Evolutionary conservation across 2,113 vertebrate genomes (phyloP), one percentile per base, ranked within the genome.

Genomic region (Columba janthina): DNA sequence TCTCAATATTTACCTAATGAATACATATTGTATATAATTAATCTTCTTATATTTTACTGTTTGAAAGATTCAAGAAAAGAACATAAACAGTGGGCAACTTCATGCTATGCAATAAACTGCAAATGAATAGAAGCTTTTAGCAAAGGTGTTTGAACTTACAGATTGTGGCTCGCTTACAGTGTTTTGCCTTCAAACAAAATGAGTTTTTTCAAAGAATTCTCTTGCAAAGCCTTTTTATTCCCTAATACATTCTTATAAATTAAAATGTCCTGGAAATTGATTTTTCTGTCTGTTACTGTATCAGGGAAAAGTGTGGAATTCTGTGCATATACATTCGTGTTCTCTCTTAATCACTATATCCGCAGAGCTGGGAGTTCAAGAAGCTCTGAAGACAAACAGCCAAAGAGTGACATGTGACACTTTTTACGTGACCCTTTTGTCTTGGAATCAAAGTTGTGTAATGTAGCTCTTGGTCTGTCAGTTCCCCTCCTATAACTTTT

Each of bases 121-220:
- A 94, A 93, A 96, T 95, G 54, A 96, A 96, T 90, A 92, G 94
- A 91, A 48, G 87, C 46, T 96, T 97, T 95, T 91, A 97, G 73
- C 42, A 85, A 96, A 93, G 44, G 65, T 83, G 42, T 92, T 86
- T 92, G 91, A 94, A 92, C 87, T 82, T 80, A 42, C 31, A 69
- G 89, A 51, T 96, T 76, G 29, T 83, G 85, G 54, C 60, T 92
- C 56, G 24, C 40, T 93, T 80, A 48, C n/a, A 90, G 11, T 66
- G 36, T 73, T 95, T 95, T 95, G 57, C 31, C 89, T 79, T 75
- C 74, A 81, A 67, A 91, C 24, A 60, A 89, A 94, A 88, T 38
- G 17, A 85, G 12, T 28, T 66, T 94, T 76, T 69, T 36, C 44
- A 72, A 50, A 44, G 16, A 86, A 54, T 61, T 46, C 5, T 89